These are phyloP conservation scores for Pagrus major DNA, from an alignment of 2,113 vertebrate species.

Conservation along the genomic window DNA sequence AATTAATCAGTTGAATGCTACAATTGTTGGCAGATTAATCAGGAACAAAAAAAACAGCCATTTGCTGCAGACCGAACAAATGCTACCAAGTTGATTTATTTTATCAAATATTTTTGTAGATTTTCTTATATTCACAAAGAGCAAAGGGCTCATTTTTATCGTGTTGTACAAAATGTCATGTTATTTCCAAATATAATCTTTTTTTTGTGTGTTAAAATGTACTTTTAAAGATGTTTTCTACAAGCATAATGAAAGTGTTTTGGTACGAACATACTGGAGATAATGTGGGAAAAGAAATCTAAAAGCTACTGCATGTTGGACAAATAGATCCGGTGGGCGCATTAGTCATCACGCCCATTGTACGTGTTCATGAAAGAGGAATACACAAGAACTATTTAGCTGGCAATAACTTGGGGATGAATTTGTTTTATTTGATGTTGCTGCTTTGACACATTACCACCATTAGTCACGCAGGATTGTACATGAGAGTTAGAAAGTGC, in stretches of 20 bases:
- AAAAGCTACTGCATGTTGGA: not conserved
- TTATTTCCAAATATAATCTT: not conserved
- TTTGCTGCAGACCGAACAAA: not conserved
- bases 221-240: no score
- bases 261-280: no score
- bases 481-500: not conserved
- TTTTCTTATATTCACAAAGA: not conserved
- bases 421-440: not conserved
- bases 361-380: not conserved
- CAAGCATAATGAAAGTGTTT: no score
- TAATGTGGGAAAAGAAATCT: not conserved
- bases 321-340: not conserved
- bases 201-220: not conserved
- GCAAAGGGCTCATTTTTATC: not conserved
- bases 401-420: not conserved
- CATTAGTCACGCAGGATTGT: not conserved
- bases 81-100: not conserved
- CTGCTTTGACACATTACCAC: not conserved
- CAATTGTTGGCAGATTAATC: not conserved
- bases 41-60: not conserved
- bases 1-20: not conserved
- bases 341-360: not conserved
- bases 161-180: not conserved
- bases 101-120: not conserved
- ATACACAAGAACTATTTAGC: not conserved